phyloP scores from a whole-genome alignment of 2,113 vertebrate genomes.

The Lasiurus cinereus region DNA sequence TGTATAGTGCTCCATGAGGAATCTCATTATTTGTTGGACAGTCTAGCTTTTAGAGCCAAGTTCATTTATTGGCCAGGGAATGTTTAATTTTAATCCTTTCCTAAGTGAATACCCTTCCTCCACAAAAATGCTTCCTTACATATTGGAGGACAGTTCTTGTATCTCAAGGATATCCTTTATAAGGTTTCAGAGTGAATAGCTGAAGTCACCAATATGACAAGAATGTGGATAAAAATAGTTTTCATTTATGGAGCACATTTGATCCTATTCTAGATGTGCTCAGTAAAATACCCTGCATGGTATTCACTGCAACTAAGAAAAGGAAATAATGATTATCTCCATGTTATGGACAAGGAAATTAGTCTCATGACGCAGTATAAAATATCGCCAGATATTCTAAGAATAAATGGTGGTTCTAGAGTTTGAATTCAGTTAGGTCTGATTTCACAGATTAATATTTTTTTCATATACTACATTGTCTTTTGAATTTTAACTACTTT shows the following conservation, averaged over 20 bases:
- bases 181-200: neutral
- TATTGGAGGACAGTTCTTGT: neutral
- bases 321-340: neutral
- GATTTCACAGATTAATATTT: neutral
- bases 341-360: neutral
- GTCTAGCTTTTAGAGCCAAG: neutral
- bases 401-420: neutral
- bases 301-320: neutral
- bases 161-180: neutral
- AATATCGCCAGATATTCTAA: neutral
- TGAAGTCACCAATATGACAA: neutral
- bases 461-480: neutral
- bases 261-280: neutral
- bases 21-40: neutral
- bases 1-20: neutral
- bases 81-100: neutral
- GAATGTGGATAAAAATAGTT: neutral
- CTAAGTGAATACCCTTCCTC: neutral
- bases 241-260: neutral
- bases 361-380: neutral
- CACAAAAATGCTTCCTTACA: neutral
- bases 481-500: slow-evolving; percentile 10
- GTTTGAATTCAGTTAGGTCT: neutral
- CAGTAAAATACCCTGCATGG: neutral
- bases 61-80: neutral